These are phyloP conservation scores for Mormyrops attenuatus DNA, from an alignment of 2,797 vertebrate species.

Conservation along the genomic window DNA sequence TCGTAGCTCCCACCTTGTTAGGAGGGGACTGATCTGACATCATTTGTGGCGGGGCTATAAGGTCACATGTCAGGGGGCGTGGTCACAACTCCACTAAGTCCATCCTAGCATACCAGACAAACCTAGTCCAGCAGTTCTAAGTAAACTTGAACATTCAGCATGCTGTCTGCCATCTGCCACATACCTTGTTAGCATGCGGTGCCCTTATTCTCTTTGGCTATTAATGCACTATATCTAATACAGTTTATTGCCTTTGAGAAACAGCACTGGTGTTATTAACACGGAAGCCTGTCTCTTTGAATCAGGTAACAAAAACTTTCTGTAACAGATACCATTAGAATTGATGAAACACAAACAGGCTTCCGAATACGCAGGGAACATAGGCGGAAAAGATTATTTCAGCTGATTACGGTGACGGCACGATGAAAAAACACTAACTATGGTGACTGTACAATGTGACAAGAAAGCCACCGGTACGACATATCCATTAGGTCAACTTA, in stretches of 20 bases:
- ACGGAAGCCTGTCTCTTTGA: background rate
- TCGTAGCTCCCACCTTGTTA: background rate
- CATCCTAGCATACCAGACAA: background rate
- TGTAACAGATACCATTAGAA: background rate
- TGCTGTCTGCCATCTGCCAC: background rate
- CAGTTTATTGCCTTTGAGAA: background rate
- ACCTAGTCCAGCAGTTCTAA: background rate
- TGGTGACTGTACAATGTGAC: background rate
- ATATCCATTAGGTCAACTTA: background rate
- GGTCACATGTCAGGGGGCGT: background rate
- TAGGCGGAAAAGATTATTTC: background rate
- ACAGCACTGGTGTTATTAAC: background rate
- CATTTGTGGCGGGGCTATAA: background rate
- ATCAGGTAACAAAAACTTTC: background rate
- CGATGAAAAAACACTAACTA: background rate
- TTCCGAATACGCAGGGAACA: background rate
- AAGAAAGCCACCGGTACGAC: background rate
- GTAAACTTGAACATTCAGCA: background rate
- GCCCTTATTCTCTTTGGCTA: background rate
- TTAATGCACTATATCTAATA: background rate
- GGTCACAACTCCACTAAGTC: background rate
- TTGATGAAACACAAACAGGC: background rate
- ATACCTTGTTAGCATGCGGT: background rate
- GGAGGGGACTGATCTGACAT: background rate
- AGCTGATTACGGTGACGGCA: background rate